Evolutionary conservation across 2,797 vertebrate genomes (phyloP), one percentile per base, ranked within the genome.

Genomic region (Perodicticus potto): DNA sequence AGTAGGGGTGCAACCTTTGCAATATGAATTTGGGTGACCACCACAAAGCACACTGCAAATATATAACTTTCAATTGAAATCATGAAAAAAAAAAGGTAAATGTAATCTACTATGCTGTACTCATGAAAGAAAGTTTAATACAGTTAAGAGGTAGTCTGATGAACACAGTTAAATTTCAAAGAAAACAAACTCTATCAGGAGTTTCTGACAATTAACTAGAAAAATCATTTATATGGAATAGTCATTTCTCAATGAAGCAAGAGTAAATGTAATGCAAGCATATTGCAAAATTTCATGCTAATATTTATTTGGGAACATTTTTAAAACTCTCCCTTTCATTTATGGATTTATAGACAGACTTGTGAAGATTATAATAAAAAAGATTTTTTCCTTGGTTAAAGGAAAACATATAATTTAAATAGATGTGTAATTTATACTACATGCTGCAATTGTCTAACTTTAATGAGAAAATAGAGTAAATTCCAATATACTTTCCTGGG

Each of bases 391-490:
- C 57, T 95, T 93, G 84, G 89, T 97, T 97, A 97, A 97, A 97
- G 96, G 86, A 98, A 98, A 98, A 94, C 97, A 70, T 95, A 76
- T 67, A 97, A 85, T 89, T 98, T 98, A 96, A 95, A 88, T 59
- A 57, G 92, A 97, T 88, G 89, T 20, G 25, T 96, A 96, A 97
- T 97, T 98, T 98, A 97, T 97, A 85, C 32, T 70, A 67, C 40
- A 95, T 23, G 86, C 89, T 97, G 94, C 61, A 76, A 92, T 91
- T 97, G 91, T 74, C 96, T 97, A 95, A 97, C 91, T 98, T 98
- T 96, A 93, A 98, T 95, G 94, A 96, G 81, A 97, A 97, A 98
- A 95, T 95, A 96, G 97, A 97, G 78, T 96, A 97, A 98, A 93
- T 87, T 97, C 84, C 91, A n/a, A 97, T 97, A 88, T 97, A 91